Evolutionary conservation across 1,140 invertebrate species (phyloP), one percentile per base, ranked within the genome.

Genomic region (Anadara kagoshimensis): DNA sequence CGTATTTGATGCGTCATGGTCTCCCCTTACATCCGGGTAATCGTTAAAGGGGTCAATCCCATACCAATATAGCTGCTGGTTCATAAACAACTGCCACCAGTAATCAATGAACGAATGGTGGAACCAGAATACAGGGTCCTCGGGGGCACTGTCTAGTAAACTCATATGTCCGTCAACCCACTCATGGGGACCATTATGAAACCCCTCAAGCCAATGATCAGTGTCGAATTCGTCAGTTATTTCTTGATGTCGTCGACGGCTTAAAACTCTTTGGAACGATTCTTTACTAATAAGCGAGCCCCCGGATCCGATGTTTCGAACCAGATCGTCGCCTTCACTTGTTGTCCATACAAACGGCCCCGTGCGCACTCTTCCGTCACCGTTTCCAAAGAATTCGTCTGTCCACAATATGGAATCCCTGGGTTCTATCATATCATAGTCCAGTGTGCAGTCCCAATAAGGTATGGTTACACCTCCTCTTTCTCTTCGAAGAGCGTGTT

Each of bases 381-480:
- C 84, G 64, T 87, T 87, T 4, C 89, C 89, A 44, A 89, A 62
- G 72, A 90, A 88, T 12, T 83, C 51, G 0, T 78, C 65, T 26
- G 80, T 81, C 80, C 88, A 90, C 10, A 90, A 64, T 36, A 88
- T 81, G 0, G 89, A 90, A 29, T 83, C 72, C 12, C 84, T 82
- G 11, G 83, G 78, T 69, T 87, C 79, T 0, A 80, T 80, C 47
- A 90, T 73, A 64, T 83, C 83, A 10, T 67, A 66, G 72, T 90
- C 89, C 22, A 89, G n/a, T 2, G 84, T 80, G 10, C 79, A 82
- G 51, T 90, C 87, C 89, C 89, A 90, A 79, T 90, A 90, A 12
- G 89, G 89, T 11, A 90, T 69, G 10, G 87, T 83, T 0, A 89
- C 75, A 5, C 71, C 45, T n/a, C n/a, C n/a, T n/a, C n/a, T n/a